A percentile compares a stretch with the other conserved stretches of the same genome.
These are phyloP conservation scores for Petrocephalus sullivani DNA, from an alignment of 2,797 vertebrate species.

Conservation along the genomic window DNA sequence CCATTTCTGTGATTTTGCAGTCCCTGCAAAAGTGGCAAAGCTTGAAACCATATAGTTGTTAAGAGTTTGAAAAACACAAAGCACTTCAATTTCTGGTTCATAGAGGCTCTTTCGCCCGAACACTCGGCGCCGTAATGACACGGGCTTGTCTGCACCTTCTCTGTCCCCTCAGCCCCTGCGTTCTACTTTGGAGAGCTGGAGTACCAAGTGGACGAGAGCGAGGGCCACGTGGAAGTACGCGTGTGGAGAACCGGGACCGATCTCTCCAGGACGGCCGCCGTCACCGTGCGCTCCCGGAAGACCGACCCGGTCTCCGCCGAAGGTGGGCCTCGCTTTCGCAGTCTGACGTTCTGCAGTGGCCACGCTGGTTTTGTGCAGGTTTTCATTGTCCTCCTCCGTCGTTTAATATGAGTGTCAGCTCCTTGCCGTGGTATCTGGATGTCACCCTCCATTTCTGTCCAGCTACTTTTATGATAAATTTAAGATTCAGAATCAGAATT, in stretches of 20 bases:
- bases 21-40: background rate
- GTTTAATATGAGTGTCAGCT: background rate
- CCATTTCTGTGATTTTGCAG: background rate
- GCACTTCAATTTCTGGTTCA: background rate
- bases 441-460: background rate
- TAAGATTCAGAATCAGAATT: no score
- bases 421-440: background rate
- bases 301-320: constrained; percentile 75
- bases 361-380: background rate
- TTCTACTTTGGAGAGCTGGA: constrained; percentile 77
- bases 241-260: constrained; percentile 85
- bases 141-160: background rate
- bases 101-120: background rate
- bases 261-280: constrained; percentile 70
- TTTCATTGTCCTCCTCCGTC: background rate
- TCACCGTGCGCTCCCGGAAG: constrained; percentile 82
- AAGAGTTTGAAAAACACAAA: background rate
- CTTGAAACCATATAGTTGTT: background rate
- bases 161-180: constrained; percentile 53
- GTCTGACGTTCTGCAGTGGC: background rate
- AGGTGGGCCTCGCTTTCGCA: constrained; percentile 56
- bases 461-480: background rate
- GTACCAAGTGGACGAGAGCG: constrained; percentile 80
- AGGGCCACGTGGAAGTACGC: constrained; percentile 70
- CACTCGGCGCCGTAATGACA: background rate